Evolutionary conservation across 2,888 invertebrate genomes (phyloP).

Genomic region (Drosophila crucigera): DNA sequence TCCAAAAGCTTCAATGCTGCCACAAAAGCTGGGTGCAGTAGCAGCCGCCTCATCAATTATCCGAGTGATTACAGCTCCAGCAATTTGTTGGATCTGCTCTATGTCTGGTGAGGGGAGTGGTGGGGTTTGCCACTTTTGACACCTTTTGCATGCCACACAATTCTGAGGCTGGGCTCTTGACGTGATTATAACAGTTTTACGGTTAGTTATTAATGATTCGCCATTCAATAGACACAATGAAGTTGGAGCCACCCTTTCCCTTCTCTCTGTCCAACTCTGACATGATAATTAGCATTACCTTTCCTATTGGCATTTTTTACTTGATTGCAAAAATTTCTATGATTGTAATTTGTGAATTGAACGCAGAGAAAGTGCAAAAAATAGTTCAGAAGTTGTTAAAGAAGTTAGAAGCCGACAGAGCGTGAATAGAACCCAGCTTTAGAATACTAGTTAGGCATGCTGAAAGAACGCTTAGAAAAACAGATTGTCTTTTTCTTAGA

Average conservation of each 20-base stretch:
- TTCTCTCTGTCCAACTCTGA: background rate
- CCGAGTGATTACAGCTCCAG: slow-evolving; percentile 71
- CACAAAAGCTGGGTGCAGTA: slow-evolving; percentile 58
- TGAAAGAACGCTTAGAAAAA: no score
- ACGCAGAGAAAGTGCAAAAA: slow-evolving; percentile 10
- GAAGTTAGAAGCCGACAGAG: background rate
- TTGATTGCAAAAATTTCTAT: background rate
- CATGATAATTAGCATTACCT: slow-evolving; percentile 43
- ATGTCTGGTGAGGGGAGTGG: background rate
- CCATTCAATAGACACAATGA: slow-evolving; percentile 51
- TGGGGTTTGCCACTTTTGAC: slow-evolving; percentile 58
- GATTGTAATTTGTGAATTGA: background rate
- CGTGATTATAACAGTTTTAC: slow-evolving; percentile 79
- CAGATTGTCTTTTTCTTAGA: no score
- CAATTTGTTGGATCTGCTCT: slow-evolving; percentile 71
- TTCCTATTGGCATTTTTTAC: background rate
- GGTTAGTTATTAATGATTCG: slow-evolving; percentile 71
- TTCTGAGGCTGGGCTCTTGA: slow-evolving; percentile 56
- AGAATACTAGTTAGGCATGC: background rate
- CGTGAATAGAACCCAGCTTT: background rate
- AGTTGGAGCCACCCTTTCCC: background rate
- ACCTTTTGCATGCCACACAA: slow-evolving; percentile 59
- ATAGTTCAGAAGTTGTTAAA: background rate
- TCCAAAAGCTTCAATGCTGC: slow-evolving; percentile 16
- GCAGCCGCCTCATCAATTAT: slow-evolving; percentile 72